Percentiles rank a stretch among this genome's conserved stretches.
These are phyloP conservation scores for Dolichoris vasculosae DNA, from an alignment of 1,140 invertebrate species.

Conservation along the genomic window DNA sequence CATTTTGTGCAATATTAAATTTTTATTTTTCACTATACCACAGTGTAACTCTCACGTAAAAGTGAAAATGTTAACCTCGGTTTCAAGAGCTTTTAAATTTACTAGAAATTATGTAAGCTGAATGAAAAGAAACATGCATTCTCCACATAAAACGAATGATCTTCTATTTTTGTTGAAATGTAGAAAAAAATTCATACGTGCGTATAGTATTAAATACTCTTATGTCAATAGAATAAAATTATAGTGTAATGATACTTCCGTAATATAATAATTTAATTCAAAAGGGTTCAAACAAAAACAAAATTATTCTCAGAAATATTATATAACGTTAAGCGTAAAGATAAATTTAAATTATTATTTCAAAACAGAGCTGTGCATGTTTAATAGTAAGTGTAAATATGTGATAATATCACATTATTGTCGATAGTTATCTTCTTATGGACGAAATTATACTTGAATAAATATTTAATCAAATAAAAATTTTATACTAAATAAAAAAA, in stretches of 20 bases:
- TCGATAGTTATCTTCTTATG: background rate
- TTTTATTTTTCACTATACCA: background rate
- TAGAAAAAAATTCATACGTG: background rate
- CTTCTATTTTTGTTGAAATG: background rate
- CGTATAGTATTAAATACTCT: background rate
- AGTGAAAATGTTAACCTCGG: background rate
- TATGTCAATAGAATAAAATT: constrained; percentile 20
- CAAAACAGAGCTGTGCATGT: background rate
- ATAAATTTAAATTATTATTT: background rate
- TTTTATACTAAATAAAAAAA: background rate
- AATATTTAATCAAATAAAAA: background rate
- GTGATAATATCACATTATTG: background rate
- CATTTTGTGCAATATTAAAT: background rate
- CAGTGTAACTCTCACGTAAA: background rate
- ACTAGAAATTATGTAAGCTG: background rate
- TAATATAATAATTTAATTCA: background rate
- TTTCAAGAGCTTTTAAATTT: background rate
- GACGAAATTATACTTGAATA: background rate
- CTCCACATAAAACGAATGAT: background rate
- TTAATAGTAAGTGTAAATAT: background rate
- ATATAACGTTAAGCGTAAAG: background rate
- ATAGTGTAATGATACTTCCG: background rate
- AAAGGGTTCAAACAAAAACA: background rate
- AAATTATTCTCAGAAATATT: background rate
- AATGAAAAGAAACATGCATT: background rate